These are phyloP conservation scores for Aporrectodea caliginosa DNA, from an alignment of 1,140 invertebrate species.

Conservation along the genomic window DNA sequence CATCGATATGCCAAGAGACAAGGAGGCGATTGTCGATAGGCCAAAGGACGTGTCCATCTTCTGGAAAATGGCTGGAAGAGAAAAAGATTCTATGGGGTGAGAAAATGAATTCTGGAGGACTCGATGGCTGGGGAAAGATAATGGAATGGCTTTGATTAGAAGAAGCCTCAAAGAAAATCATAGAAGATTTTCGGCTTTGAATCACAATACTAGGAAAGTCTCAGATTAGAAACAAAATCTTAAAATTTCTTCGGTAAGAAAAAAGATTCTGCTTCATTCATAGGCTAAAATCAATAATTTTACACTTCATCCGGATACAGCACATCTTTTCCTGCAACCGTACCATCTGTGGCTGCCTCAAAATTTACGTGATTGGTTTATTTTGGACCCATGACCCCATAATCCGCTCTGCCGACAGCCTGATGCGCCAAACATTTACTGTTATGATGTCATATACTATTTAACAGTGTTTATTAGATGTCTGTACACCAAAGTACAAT, in stretches of 20 bases:
- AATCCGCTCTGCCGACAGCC: too few species aligned
- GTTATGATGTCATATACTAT: too few species aligned
- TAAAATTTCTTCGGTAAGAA: not conserved
- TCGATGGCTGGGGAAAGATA: not conserved
- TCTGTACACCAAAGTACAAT: too few species aligned
- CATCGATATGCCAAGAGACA: conserved; percentile 24
- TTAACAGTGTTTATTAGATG: too few species aligned
- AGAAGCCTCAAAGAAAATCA: not conserved
- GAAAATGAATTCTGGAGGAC: not conserved
- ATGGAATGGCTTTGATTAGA: not conserved
- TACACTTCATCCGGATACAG: too few species aligned
- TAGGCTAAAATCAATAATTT: too few species aligned
- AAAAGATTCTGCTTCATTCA: too few species aligned
- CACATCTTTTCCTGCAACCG: too few species aligned
- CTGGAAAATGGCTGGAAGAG: not conserved
- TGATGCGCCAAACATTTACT: too few species aligned
- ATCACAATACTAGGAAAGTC: not conserved
- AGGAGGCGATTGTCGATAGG: conserved; percentile 20
- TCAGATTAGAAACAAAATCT: not conserved
- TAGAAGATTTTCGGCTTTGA: not conserved
- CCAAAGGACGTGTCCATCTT: conserved; percentile 16
- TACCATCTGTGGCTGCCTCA: too few species aligned
- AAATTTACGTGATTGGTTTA: too few species aligned
- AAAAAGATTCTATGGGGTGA: not conserved
- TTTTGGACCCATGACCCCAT: too few species aligned